Conservation (phyloP, 2,113 vertebrate genomes). For the Hippocampus mohnikei region DNA sequence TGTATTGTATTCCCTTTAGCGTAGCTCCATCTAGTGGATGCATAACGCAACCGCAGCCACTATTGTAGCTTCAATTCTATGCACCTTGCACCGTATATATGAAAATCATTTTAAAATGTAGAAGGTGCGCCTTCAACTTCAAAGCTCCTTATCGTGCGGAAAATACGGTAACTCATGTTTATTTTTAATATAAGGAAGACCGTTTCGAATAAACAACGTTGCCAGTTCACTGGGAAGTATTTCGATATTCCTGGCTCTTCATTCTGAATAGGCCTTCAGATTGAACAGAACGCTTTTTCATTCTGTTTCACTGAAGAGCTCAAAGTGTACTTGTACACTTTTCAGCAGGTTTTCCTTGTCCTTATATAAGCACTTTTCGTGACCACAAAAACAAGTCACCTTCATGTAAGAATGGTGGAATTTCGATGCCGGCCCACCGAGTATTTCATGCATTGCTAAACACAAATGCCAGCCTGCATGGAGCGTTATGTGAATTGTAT, state of each 20-base stretch:
- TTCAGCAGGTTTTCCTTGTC: background rate
- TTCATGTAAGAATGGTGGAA: background rate
- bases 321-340: background rate
- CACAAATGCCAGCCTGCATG: slow-evolving; percentile 2
- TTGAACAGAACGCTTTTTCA: background rate
- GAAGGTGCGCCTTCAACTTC: no score
- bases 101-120: no score
- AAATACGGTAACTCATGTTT: background rate
- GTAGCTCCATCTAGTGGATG: no score
- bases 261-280: background rate
- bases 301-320: background rate
- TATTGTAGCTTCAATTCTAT: no score
- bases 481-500: background rate
- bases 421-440: background rate
- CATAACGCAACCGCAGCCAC: no score
- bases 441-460: slow-evolving; percentile 24
- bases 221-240: background rate
- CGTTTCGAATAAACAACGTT: background rate
- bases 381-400: background rate
- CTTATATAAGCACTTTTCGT: background rate
- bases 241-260: background rate
- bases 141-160: no score
- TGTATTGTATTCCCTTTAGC: no score
- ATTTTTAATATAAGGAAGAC: background rate
- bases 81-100: no score